Base-by-base conservation (phyloP, 1,140 invertebrate genomes). In the Anthonomus grandis region DNA sequence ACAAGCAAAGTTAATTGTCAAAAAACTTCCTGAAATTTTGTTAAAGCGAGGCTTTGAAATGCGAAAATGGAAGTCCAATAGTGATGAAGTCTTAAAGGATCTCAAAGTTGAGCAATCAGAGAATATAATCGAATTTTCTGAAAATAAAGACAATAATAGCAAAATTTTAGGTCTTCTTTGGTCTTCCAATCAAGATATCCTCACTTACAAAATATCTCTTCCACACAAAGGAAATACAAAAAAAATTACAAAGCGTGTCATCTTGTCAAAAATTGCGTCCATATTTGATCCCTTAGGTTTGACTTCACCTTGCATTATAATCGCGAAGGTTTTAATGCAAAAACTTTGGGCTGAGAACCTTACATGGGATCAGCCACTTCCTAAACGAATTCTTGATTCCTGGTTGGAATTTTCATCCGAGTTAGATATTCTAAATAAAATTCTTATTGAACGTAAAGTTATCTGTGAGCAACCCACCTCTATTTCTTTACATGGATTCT, bases 401-500 rank as follows among this genome's bases (percentile, higher is more conserved):
- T 58, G 58, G 45, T 4, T 9, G 10, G 1, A 1, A 4, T 60
- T 39, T 19, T 4, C 10, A 15, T 15, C 10, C 5, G 37, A 53
- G 22, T 21, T 62, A 31, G 18, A n/a, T 9, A 17, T n/a, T 5
- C 51, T 18, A 47, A 63, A 39, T 15, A 18, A n/a, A 8, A 23
- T 27, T n/a, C 41, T 18, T 1, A 50, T 42, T 23, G 31, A 12
- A 2, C 25, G 47, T 37, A 39, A 57, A 18, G 38, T 24, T 3
- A 23, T 47, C 21, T 41, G 36, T 37, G 24, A 46, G 36, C 27
- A 27, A 36, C 2, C 42, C 12, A 49, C 17, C 2, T 4, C 12
- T 13, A 22, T 64, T 37, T 12, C 73, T 34, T 2, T 70, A 0
- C 68, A 75, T 39, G 72, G 70, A 0, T 76, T 75, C 39, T 65